These are phyloP conservation scores for Heptranchias perlo DNA, from an alignment of 2,113 vertebrate species.

Conservation along the genomic window DNA sequence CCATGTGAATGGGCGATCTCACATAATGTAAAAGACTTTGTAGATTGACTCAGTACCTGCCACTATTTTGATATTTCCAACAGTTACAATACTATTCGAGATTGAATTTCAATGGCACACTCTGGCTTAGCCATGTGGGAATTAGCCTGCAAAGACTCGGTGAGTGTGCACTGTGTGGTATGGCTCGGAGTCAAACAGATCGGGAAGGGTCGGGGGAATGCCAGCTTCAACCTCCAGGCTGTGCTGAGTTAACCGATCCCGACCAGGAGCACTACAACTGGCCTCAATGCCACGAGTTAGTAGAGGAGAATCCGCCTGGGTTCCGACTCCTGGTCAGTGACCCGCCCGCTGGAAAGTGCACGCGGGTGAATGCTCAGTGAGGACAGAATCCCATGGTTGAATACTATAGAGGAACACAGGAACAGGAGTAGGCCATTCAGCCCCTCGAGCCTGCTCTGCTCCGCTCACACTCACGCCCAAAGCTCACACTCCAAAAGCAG, in stretches of 20 bases:
- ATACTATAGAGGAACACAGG: background rate
- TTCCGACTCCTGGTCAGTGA: background rate
- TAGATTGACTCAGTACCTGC: background rate
- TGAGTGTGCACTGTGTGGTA: background rate
- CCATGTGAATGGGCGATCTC: background rate
- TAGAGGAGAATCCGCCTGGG: background rate
- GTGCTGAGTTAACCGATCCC: background rate
- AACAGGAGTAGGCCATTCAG: background rate
- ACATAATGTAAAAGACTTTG: background rate
- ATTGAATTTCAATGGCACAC: background rate
- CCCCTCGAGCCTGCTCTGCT: background rate
- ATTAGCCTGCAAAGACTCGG: background rate
- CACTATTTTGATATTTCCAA: background rate
- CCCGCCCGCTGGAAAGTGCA: background rate
- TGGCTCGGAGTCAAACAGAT: background rate
- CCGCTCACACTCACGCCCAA: background rate
- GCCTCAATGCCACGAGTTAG: background rate
- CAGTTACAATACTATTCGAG: background rate
- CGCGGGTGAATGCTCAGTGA: background rate
- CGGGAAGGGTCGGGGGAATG: background rate
- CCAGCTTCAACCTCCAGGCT: background rate
- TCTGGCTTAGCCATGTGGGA: background rate
- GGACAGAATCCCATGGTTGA: background rate
- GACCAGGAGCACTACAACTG: background rate
- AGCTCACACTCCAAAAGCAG: background rate